These are phyloP conservation scores for Drosophila aldrichi DNA, from an alignment of 2,888 invertebrate species.

Conservation along the genomic window DNA sequence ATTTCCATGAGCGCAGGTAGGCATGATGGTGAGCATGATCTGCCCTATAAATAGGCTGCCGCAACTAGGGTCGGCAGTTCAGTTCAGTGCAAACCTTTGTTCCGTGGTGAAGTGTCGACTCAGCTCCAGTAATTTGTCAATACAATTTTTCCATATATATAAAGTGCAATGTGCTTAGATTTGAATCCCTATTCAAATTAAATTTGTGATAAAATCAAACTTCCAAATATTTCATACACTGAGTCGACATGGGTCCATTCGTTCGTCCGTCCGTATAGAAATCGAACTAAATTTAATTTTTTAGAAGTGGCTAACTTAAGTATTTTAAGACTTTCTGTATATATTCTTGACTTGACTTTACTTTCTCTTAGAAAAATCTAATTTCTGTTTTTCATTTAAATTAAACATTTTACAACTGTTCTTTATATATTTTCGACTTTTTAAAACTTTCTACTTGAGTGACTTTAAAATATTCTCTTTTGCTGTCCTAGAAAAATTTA, in stretches of 20 bases:
- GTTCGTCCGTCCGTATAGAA: conserved; percentile 3
- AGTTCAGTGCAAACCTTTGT: neutral
- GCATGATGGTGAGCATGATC: neutral
- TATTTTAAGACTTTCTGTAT: neutral
- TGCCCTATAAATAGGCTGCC: neutral
- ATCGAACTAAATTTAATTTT: neutral
- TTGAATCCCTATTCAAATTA: neutral
- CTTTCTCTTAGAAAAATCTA: neutral
- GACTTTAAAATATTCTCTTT: too few relatives aligned
- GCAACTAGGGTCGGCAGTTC: neutral
- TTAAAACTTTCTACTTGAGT: neutral
- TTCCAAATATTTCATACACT: neutral
- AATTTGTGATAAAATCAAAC: neutral
- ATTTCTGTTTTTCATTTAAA: too few relatives aligned
- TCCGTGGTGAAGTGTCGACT: conserved; percentile 15
- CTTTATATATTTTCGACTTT: neutral
- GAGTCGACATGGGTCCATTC: conserved; percentile 9
- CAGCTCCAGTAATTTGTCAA: neutral
- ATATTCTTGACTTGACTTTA: neutral
- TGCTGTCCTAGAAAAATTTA: too few relatives aligned
- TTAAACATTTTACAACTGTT: fast-evolving
- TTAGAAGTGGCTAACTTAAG: neutral
- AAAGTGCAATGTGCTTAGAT: neutral
- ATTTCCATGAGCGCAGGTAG: neutral
- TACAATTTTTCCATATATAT: neutral